These are phyloP conservation scores for Drosophila lacteicornis DNA, from an alignment of 1,140 invertebrate species.

Conservation along the genomic window DNA sequence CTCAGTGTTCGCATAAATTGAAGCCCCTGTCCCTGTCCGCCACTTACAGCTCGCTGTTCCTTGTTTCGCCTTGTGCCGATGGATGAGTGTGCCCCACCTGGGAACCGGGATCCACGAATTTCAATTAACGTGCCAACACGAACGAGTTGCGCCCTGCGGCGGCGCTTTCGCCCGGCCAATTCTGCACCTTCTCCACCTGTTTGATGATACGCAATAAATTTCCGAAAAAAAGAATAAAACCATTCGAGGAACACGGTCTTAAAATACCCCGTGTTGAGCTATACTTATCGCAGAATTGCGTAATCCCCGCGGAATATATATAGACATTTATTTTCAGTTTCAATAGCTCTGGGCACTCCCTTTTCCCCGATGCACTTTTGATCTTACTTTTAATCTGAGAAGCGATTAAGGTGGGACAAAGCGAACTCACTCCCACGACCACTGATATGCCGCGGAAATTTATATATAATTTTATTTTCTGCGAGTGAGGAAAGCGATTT, in stretches of 20 bases:
- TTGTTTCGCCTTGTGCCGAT: slow-evolving; percentile 35
- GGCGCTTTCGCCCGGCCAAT: slow-evolving; percentile 16
- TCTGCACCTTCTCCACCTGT: slow-evolving; percentile 21
- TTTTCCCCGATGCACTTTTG: slow-evolving; percentile 6
- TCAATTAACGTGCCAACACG: slow-evolving; percentile 80
- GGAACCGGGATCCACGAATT: slow-evolving; percentile 69
- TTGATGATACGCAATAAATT: slow-evolving; percentile 75
- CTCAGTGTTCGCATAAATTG: slow-evolving; percentile 44
- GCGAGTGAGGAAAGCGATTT: slow-evolving; percentile 40
- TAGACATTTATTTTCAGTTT: slow-evolving; percentile 15
- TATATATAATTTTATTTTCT: slow-evolving; percentile 31
- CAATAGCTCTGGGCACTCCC: slow-evolving; percentile 1
- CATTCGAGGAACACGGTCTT: slow-evolving; percentile 6
- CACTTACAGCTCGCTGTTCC: slow-evolving; percentile 13
- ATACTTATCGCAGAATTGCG: slow-evolving; percentile 18
- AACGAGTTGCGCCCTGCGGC: slow-evolving; percentile 49
- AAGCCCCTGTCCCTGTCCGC: slow-evolving; percentile 4
- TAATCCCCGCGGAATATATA: slow-evolving; percentile 19
- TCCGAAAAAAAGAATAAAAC: slow-evolving; percentile 25
- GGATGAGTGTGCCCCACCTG: slow-evolving; percentile 68
- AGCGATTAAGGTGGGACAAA: slow-evolving; percentile 58
- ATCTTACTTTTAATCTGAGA: slow-evolving; percentile 32
- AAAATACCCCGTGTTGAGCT: slow-evolving; percentile 22
- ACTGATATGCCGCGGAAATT: slow-evolving; percentile 17
- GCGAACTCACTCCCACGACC: slow-evolving; percentile 8